Base-by-base conservation (phyloP, 1,140 invertebrate species). In the Apis dorsata region DNA sequence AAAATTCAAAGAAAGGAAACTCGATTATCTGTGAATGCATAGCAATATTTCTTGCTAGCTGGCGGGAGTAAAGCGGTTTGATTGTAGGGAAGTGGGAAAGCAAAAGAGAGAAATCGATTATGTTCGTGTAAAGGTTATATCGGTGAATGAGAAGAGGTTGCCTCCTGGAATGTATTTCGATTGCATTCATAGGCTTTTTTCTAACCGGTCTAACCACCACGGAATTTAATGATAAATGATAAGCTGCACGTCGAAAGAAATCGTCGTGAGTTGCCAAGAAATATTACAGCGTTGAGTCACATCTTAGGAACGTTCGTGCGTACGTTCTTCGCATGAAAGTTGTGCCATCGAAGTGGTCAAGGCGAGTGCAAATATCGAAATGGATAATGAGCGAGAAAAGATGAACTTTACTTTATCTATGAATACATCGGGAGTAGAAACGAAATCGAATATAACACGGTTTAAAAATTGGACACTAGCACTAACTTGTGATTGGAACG, bases 191-290 rank as follows among this genome's bases (percentile, higher is more conserved):
- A 11, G 12, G 7, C 15, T n/a, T 78, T 83, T 69, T 24, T 53
- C 74, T 63, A 49, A 28, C 8, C 59, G 59, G 65, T 63, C 55
- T 78, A 77, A 84, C 63, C 77, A 66, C 65, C 63, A 17, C n/a
- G 82, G 86, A 84, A 87, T 87, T 86, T 81, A 86, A 84, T 87
- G 86, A 87, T 87, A 87, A 83, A 84, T 83, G 86, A 86, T 84
- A 86, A 86, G 66, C 51, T 77, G 21, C 24, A 57, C 66, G 51
- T 17, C 70, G 70, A 55, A 71, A 28, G 70, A 55, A 79, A 86
- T 65, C 62, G 55, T 86, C 59, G 62, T 69, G 81, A 75, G 81
- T 77, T 71, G 70, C 72, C 34, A n/a, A 80, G 86, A 75, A 79
- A 81, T 83, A 83, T 81, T 87, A 87, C 74, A 51, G 63, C 55